Evolutionary conservation across 1,140 invertebrate genomes (phyloP), one percentile per base, ranked within the genome.

Genomic region (Drosophila carrolli): DNA sequence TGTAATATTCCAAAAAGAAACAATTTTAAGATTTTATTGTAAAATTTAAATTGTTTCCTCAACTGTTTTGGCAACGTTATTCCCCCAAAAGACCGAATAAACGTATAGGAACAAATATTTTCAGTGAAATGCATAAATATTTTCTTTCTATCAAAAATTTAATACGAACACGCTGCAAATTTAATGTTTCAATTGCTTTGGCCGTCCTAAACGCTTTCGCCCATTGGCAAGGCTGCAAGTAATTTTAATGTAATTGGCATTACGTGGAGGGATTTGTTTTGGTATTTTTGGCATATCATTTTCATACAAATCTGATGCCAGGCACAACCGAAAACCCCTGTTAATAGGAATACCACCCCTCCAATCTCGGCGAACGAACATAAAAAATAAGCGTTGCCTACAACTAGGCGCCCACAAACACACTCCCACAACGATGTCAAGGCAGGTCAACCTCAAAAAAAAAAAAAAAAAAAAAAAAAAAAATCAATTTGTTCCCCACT

Each of bases 241-340:
- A 86, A 86, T 88, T 86, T 88, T 61, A 72, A 75, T 72, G 78
- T 86, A 86, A 86, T 88, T 88, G 83, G 83, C 79, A 75, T 67
- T 83, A 86, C 82, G 82, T 88, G 83, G 29, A 65, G 67, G 51
- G 65, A 68, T 68, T 68, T 68, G 37, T 35, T 68, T 67, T 50
- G 60, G 50, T 67, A 67, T 72, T 58, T 67, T 60, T 80, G 75
- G 82, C 75, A 72, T 85, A 81, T 85, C 78, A 78, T 61, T 81
- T 78, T 65, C 70, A 70, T 57, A 78, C 79, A 88, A 79, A 86
- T 86, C 82, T 88, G 71, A 62, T 50, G 37, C 46, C 60, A 71
- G 74, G 78, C 73, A 55, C 67, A 65, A 27, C 48, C 46, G 61
- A 66, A 72, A 84, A 79, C 38, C 53, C 43, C 54, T 57, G 11